phyloP scores from a whole-genome alignment of 2,888 invertebrate genomes.

The Thymelicus acteon region DNA sequence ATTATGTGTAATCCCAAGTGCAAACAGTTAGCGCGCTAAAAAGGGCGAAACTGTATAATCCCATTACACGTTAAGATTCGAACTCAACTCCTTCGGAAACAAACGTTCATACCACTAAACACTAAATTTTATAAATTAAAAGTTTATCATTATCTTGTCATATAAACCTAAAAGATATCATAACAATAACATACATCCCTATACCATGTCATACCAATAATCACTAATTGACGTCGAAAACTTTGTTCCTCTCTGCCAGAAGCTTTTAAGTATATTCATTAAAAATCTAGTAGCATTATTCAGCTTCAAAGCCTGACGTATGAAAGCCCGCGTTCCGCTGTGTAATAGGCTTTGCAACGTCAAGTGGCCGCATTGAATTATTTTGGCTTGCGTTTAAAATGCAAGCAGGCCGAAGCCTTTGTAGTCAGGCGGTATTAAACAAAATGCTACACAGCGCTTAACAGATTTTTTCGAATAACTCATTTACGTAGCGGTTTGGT shows the following conservation, averaged over 20 bases:
- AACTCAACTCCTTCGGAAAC: too few relatives aligned
- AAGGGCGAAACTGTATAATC: too few relatives aligned
- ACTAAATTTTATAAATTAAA: too few relatives aligned
- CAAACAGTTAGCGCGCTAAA: too few relatives aligned
- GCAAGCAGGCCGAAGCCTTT: constrained; percentile 22
- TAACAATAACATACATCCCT: neutral
- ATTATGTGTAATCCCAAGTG: too few relatives aligned
- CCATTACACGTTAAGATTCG: too few relatives aligned
- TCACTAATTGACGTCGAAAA: neutral
- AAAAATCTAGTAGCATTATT: constrained; percentile 15
- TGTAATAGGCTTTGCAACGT: constrained; percentile 18
- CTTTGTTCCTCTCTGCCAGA: neutral
- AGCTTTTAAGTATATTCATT: constrained; percentile 14
- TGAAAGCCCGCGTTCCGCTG: constrained; percentile 11
- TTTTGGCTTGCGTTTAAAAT: constrained; percentile 30
- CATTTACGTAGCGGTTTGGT: neutral
- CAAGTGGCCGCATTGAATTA: constrained; percentile 30
- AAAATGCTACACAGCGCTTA: neutral
- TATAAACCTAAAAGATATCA: neutral
- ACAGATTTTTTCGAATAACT: neutral
- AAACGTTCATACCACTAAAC: too few relatives aligned
- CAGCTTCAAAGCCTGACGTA: constrained; percentile 14
- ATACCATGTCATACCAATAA: neutral
- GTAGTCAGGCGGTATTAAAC: constrained; percentile 7
- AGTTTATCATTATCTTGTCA: too few relatives aligned